These are phyloP conservation scores for Tetragnatha montana DNA, from an alignment of 2,888 invertebrate species.

Conservation along the genomic window DNA sequence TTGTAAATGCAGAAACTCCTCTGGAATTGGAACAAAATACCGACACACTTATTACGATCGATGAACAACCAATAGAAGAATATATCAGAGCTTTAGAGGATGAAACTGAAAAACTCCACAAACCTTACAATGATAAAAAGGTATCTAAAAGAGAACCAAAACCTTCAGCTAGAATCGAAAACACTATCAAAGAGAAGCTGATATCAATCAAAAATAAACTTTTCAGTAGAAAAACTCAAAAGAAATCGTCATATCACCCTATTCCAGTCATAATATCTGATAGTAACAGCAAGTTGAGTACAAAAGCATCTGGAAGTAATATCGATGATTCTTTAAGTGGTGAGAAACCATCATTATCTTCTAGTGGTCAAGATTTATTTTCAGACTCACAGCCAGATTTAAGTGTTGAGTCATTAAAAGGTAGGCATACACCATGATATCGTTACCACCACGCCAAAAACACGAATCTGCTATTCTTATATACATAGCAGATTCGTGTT, in stretches of 20 bases:
- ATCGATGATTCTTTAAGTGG: too few species aligned
- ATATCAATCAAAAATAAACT: neutral
- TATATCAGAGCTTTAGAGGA: neutral
- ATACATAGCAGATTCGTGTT: too few species aligned
- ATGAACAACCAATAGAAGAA: neutral
- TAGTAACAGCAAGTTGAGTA: too few species aligned
- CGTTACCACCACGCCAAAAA: too few species aligned
- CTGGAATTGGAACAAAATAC: neutral
- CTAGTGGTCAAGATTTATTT: too few species aligned
- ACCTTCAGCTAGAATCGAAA: neutral
- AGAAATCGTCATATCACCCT: conserved; percentile 4
- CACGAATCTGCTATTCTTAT: too few species aligned
- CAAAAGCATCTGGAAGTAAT: too few species aligned
- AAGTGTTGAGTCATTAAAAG: too few species aligned
- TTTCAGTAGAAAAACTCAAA: too few species aligned
- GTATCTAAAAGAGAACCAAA: neutral
- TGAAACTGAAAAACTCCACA: neutral
- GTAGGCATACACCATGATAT: too few species aligned
- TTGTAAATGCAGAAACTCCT: neutral
- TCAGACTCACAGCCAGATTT: too few species aligned
- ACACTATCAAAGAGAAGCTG: neutral
- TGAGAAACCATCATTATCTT: too few species aligned
- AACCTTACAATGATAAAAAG: neutral
- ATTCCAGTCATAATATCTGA: neutral
- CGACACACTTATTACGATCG: neutral